Evolutionary conservation across 2,888 invertebrate genomes (phyloP), one percentile per base, ranked within the genome.

Genomic region (Laothoe populi): DNA sequence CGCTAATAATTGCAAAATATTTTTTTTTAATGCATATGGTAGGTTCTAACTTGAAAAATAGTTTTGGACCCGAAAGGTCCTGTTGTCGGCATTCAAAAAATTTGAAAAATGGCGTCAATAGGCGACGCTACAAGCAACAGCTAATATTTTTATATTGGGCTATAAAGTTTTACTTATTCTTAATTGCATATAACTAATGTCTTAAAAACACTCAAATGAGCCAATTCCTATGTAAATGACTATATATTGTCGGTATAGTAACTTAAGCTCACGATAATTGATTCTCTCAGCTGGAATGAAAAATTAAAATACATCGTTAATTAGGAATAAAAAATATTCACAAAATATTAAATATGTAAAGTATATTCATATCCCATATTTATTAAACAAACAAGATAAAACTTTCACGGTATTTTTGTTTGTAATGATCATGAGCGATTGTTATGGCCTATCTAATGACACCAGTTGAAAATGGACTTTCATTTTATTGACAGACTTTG

Each of bases 391-490:
- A 75, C 72, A 65, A 71, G 73, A 69, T 70, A 74, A 77, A 44
- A 44, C 19, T 68, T 71, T 65, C 66, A 61, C 69, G 65, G 63
- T 74, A 75, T 75, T 75, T 75, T 76, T 76, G 65, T 71, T 73
- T 75, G 75, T 81, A 82, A 83, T 82, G 81, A 80, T 74, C 72
- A 71, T 83, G 82, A 84, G 82, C 81, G 75, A 83, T 82, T 81
- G 74, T 77, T 80, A 81, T 81, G 72, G 72, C 66, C 70, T 70
- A 67, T 64, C 64, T 73, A 71, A 76, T 67, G 65, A 71, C 72
- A 72, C 80, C 73, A 69, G 45, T 26, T 10, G 70, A 69, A 64
- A 31, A 58, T 68, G 72, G 74, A 64, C 81, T 69, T 66, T 13
- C 48, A 42, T 42, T 10, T 19, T 53, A 31, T 53, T 11, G 35